Percentiles rank a stretch among this genome's conserved stretches.
These are phyloP conservation scores for Drosophila aff. DNA, from an alignment of 1,140 invertebrate species.

Conservation along the genomic window DNA sequence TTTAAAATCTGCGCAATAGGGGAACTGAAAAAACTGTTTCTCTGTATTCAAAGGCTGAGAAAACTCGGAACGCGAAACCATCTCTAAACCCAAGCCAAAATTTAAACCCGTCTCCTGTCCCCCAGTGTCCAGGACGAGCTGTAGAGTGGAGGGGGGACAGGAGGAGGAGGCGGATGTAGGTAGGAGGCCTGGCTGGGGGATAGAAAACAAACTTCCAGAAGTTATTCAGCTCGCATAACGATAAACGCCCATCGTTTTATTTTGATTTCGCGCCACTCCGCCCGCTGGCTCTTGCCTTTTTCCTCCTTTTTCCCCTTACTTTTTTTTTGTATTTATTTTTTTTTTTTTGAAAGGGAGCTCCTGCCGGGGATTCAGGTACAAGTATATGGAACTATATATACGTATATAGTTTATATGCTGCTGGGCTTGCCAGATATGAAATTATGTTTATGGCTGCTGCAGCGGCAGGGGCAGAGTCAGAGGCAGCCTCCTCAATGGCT, in stretches of 20 bases:
- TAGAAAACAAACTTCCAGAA: slow-evolving; percentile 81
- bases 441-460: slow-evolving; percentile 73
- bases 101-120: neutral
- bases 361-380: slow-evolving; percentile 14
- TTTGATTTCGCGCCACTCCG: slow-evolving; percentile 68
- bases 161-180: too few species aligned
- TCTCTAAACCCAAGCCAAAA: slow-evolving; percentile 7
- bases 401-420: slow-evolving; percentile 69
- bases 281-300: slow-evolving; percentile 9
- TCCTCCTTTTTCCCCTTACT: neutral
- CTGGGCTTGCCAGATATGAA: slow-evolving; percentile 74
- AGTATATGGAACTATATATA: slow-evolving; percentile 12
- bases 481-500: slow-evolving; percentile 34
- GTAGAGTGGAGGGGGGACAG: neutral
- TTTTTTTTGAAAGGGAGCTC: neutral
- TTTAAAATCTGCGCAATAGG: neutral
- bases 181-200: slow-evolving; percentile 2
- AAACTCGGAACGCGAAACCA: neutral
- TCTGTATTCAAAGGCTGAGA: neutral
- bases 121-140: slow-evolving; percentile 9
- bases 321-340: neutral
- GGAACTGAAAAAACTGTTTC: neutral
- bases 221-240: slow-evolving; percentile 82
- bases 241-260: slow-evolving; percentile 82
- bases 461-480: slow-evolving; percentile 4